Percentiles rank a stretch among this genome's conserved stretches.
These are phyloP conservation scores for Chrysaora quinquecirrha DNA, from an alignment of 30 jellyfish, hydroid and myxozoan species.

Conservation along the genomic window DNA sequence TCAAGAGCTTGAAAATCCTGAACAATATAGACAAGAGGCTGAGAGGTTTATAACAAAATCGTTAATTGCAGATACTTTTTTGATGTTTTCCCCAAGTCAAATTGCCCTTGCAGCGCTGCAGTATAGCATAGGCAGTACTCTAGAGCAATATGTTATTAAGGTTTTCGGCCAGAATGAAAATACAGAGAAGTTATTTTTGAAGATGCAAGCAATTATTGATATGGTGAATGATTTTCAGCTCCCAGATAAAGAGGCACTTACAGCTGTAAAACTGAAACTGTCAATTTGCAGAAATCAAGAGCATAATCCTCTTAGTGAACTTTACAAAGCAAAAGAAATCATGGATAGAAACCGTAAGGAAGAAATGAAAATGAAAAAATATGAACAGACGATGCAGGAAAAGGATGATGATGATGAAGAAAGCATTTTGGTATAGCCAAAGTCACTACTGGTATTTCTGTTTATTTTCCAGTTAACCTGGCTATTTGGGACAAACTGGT, in stretches of 20 bases:
- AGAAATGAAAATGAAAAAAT: conserved; percentile 57
- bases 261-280: conserved; percentile 51
- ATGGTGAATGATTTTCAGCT: conserved; percentile 64
- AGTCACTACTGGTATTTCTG: too few relatives aligned
- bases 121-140: conserved; percentile 45
- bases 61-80: conserved; percentile 73
- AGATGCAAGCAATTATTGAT: conserved; percentile 45
- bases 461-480: too few relatives aligned
- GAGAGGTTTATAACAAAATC: conserved; percentile 78
- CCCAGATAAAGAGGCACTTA: conserved; percentile 59
- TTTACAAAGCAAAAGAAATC: conserved; percentile 68
- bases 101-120: conserved; percentile 87
- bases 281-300: conserved; percentile 76
- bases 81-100: conserved; percentile 83
- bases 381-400: conserved; percentile 17
- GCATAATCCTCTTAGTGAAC: conserved; percentile 80
- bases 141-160: conserved; percentile 45
- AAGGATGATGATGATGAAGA: conserved; percentile 33
- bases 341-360: conserved; percentile 69
- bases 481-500: too few relatives aligned
- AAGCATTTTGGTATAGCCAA: neutral
- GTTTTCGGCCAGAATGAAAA: conserved; percentile 41
- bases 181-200: conserved; percentile 20
- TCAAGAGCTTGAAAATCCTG: conserved; percentile 52
- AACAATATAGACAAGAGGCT: conserved; percentile 71